A percentile compares a stretch with the other conserved stretches of the same genome.
Evolutionary conservation across 2,888 invertebrate species (phyloP).

Genomic region (Amaurobius ferox): DNA sequence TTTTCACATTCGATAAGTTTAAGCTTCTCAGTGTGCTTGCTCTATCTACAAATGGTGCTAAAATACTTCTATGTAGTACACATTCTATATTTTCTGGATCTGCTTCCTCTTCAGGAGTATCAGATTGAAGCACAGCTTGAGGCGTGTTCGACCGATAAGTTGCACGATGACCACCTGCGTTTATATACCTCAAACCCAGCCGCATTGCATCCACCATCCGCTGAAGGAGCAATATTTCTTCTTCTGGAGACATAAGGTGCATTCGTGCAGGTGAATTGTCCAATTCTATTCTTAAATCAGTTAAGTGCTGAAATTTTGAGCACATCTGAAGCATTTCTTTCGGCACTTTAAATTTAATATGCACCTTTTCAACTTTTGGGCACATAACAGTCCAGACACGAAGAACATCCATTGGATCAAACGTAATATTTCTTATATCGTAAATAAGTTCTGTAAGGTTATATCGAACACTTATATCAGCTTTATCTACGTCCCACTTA

Average conservation of each 20-base stretch:
- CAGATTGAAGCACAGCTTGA: no score
- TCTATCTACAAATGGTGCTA: not conserved
- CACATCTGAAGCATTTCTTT: not conserved
- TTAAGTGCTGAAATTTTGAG: conserved; percentile 26
- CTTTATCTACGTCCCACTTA: not conserved
- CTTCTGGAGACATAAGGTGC: no score
- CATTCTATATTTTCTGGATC: not conserved
- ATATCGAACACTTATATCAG: not conserved
- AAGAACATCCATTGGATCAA: not conserved
- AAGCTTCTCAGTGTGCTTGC: conserved; percentile 5
- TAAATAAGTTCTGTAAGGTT: conserved; percentile 25
- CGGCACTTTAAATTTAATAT: not conserved
- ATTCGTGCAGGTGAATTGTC: no score
- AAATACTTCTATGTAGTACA: not conserved
- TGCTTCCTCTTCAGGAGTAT: not conserved
- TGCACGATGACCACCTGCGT: no score
- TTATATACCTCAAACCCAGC: no score
- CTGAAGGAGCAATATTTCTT: no score
- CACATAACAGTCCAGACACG: conserved; percentile 19
- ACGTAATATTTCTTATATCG: not conserved
- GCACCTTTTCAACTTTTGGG: conserved; percentile 13
- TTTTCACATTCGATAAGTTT: not conserved
- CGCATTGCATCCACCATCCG: no score
- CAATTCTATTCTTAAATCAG: conserved; percentile 19
- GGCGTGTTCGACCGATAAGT: no score